These are phyloP conservation scores for Drosophila funebris DNA, from an alignment of 1,140 invertebrate genomes.

Conservation along the genomic window DNA sequence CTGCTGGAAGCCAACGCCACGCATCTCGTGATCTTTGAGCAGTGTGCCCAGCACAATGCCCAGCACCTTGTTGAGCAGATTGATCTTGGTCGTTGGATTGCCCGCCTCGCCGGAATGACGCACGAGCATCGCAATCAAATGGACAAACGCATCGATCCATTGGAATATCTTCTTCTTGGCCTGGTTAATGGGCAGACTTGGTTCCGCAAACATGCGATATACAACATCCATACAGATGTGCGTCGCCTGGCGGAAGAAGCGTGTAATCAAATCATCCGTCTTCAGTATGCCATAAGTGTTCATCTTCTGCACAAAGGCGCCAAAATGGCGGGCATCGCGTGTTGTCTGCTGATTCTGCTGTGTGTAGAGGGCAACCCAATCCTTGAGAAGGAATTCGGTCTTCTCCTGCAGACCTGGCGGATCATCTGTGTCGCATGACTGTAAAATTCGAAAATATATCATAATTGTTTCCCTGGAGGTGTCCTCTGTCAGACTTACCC, in stretches of 20 bases:
- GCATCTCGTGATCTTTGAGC: constrained; percentile 96
- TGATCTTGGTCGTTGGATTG: constrained; percentile 97
- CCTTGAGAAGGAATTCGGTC: constrained; percentile 95
- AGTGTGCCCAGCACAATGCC: constrained; percentile 98
- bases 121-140: constrained; percentile 97
- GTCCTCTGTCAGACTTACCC: constrained; percentile 84
- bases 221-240: constrained; percentile 98
- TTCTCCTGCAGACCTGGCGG: constrained; percentile 97
- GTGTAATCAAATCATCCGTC: constrained; percentile 97
- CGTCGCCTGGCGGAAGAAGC: constrained; percentile 98
- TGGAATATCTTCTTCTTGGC: constrained; percentile 96
- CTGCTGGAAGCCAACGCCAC: constrained; percentile 96
- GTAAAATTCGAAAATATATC: no score
- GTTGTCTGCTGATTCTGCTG: constrained; percentile 88
- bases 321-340: constrained; percentile 97
- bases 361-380: constrained; percentile 96
- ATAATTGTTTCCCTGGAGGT: background rate
- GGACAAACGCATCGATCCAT: constrained; percentile 97
- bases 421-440: constrained; percentile 93
- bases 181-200: constrained; percentile 85
- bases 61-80: constrained; percentile 97
- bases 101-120: constrained; percentile 96
- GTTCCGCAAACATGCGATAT: constrained; percentile 89
- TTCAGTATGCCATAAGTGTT: constrained; percentile 98
- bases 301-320: constrained; percentile 97